Percentiles rank a stretch among this genome's conserved stretches.
These are phyloP conservation scores for Coleophora flavipennella DNA, from an alignment of 2,888 invertebrate species.

Conservation along the genomic window DNA sequence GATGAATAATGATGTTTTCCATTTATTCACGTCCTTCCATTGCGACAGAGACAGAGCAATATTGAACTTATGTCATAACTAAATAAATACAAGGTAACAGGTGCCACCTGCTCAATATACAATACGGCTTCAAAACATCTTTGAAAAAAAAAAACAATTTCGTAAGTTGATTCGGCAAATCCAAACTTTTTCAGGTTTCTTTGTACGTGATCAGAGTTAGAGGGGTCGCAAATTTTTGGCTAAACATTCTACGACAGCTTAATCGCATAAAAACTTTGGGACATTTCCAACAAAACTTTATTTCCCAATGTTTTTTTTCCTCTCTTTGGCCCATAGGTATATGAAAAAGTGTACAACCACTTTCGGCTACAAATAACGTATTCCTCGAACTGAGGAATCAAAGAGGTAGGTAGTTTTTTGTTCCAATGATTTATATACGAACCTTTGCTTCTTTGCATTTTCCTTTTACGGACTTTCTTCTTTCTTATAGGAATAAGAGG, in stretches of 20 bases:
- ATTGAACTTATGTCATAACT: too few relatives aligned
- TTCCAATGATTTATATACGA: conserved; percentile 35
- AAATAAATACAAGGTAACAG: too few relatives aligned
- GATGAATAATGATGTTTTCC: conserved; percentile 55
- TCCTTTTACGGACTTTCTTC: conserved; percentile 25
- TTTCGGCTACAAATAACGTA: conserved; percentile 22
- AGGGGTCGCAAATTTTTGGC: conserved; percentile 2
- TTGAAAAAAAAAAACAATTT: conserved; percentile 20
- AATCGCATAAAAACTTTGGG: neutral
- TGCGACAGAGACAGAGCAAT: conserved; percentile 32
- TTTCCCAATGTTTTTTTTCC: too few relatives aligned
- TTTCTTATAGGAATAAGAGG: conserved; percentile 20
- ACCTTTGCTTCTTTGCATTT: conserved; percentile 30
- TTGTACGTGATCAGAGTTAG: conserved; percentile 22
- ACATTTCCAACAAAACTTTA: too few relatives aligned
- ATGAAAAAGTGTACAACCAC: neutral
- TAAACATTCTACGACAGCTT: neutral
- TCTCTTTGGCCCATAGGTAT: too few relatives aligned
- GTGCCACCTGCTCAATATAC: too few relatives aligned
- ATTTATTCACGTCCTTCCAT: conserved; percentile 38
- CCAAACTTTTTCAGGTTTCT: conserved; percentile 25
- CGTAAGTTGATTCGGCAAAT: conserved; percentile 17
- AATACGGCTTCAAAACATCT: too few relatives aligned
- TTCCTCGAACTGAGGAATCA: conserved; percentile 17
- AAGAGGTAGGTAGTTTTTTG: conserved; percentile 29